Conservation (phyloP, 37 sponge, comb jelly and placozoan genomes). For the Haliclona indistincta region DNA sequence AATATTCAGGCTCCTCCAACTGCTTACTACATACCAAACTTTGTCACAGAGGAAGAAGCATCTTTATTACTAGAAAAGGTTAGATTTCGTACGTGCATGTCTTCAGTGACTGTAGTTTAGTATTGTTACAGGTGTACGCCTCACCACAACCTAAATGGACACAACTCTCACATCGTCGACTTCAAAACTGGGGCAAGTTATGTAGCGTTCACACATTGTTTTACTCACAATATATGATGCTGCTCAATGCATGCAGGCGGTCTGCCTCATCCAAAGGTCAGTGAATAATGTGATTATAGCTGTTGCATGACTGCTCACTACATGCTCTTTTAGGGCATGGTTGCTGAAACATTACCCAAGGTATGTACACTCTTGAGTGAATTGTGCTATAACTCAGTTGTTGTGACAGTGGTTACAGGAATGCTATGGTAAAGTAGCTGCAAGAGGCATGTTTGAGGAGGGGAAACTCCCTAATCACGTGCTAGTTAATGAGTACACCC, state of each 20-base stretch:
- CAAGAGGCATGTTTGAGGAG: slow-evolving; percentile 64
- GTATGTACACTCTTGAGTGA: slow-evolving; percentile 15
- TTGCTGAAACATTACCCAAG: slow-evolving; percentile 40
- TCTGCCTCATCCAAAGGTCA: slow-evolving; percentile 67
- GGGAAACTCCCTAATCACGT: slow-evolving; percentile 85
- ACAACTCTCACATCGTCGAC: slow-evolving; percentile 71
- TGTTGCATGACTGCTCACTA: neutral
- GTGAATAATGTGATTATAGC: neutral
- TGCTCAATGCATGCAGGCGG: slow-evolving; percentile 52
- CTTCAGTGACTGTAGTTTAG: neutral
- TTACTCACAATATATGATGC: neutral
- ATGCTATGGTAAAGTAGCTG: slow-evolving; percentile 24
- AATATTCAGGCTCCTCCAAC: slow-evolving; percentile 81
- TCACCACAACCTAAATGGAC: slow-evolving; percentile 96
- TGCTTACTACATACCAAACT: slow-evolving; percentile 90
- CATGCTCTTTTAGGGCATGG: slow-evolving; percentile 45
- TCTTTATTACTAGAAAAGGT: slow-evolving; percentile 63
- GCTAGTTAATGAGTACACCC: slow-evolving; percentile 94
- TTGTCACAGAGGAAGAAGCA: slow-evolving; percentile 75
- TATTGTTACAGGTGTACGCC: slow-evolving; percentile 71
- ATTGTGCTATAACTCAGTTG: neutral
- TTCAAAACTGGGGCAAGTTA: slow-evolving; percentile 96
- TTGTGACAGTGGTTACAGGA: slow-evolving; percentile 79
- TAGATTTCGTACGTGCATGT: neutral
- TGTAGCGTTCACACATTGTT: slow-evolving; percentile 2